A percentile compares a stretch with the other conserved stretches of the same genome.
Conservation (phyloP, 2,888 invertebrate species). For the Physocephala rufipes region DNA sequence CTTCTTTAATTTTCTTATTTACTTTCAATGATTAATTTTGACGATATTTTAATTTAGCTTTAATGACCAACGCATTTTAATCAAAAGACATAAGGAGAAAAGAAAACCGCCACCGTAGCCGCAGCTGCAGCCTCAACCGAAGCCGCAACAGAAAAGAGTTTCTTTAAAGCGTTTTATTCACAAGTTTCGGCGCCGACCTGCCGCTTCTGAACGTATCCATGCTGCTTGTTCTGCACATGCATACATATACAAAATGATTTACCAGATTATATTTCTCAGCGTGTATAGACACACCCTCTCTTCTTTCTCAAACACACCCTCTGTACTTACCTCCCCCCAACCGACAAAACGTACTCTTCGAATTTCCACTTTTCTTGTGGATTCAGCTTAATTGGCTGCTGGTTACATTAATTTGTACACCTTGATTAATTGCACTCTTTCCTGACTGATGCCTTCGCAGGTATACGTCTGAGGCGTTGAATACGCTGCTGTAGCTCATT, state of each 20-base stretch:
- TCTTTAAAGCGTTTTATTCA: background rate
- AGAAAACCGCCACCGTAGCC: too few species aligned
- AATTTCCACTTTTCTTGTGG: background rate
- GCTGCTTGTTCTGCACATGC: background rate
- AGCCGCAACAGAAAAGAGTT: too few species aligned
- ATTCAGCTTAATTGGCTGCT: conserved; percentile 58
- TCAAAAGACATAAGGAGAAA: too few species aligned
- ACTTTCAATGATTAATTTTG: too few species aligned
- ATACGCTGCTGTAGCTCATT: conserved; percentile 9
- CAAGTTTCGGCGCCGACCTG: conserved; percentile 7
- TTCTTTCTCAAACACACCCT: background rate
- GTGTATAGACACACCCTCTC: too few species aligned
- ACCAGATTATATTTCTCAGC: too few species aligned
- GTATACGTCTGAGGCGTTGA: conserved; percentile 32
- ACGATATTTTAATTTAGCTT: too few species aligned
- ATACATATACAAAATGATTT: background rate
- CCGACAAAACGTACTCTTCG: background rate
- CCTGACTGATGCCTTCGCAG: conserved; percentile 26
- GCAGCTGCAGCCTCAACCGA: too few species aligned
- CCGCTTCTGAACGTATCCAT: too few species aligned
- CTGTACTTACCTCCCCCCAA: too few species aligned
- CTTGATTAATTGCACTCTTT: conserved; percentile 54
- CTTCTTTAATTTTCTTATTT: too few species aligned
- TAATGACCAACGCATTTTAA: too few species aligned
- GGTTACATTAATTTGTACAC: conserved; percentile 62